A percentile compares a stretch with the other conserved stretches of the same genome.
phyloP scores from a whole-genome alignment of 1,140 invertebrate genomes.

The Pemphigus obesinymphae region DNA sequence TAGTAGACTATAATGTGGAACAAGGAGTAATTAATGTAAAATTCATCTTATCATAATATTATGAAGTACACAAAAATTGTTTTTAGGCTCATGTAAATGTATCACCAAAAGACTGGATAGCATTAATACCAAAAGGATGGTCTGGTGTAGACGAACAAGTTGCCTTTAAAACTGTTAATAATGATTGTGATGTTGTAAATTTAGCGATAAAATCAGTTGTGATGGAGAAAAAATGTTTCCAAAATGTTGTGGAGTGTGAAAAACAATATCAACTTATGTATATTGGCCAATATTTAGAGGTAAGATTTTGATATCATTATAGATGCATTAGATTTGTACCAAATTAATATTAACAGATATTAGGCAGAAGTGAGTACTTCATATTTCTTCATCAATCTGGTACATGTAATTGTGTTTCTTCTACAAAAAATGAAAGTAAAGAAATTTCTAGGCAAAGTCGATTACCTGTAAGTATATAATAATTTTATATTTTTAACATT shows the following conservation, averaged over 20 bases:
- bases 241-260: conserved; percentile 11
- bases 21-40: not conserved
- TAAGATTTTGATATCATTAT: not conserved
- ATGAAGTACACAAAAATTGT: not conserved
- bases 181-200: conserved; percentile 1
- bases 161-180: conserved; percentile 25
- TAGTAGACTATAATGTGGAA: conserved; percentile 28
- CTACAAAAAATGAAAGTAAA: not conserved
- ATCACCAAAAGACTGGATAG: conserved; percentile 25
- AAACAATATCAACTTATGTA: conserved; percentile 34
- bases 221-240: conserved; percentile 27
- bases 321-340: not conserved
- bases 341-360: conserved; percentile 8
- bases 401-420: conserved; percentile 1
- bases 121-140: conserved; percentile 37
- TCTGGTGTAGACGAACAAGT: conserved; percentile 32
- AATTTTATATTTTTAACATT: not conserved
- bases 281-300: conserved; percentile 21
- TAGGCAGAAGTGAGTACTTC: conserved; percentile 28
- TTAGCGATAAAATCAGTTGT: conserved; percentile 22
- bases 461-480: not conserved
- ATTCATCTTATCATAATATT: not conserved
- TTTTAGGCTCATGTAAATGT: conserved; percentile 10
- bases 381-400: conserved; percentile 6
- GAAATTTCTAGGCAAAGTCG: not conserved